Conservation (phyloP, 2,888 invertebrate genomes). For the Eilema sororculum region DNA sequence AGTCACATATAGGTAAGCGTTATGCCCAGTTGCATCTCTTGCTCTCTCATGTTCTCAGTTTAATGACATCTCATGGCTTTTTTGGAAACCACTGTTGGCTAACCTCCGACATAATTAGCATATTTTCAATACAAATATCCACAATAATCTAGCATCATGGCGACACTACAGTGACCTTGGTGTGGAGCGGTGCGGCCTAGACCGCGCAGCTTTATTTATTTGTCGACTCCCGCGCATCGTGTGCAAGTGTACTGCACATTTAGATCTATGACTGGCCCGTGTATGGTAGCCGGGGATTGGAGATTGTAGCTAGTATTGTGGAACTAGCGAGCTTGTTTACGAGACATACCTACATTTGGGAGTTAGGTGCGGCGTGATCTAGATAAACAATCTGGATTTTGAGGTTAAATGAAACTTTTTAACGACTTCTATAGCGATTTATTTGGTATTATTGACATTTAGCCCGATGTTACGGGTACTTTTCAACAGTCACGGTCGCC, state of each 20-base stretch:
- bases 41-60: too few relatives aligned
- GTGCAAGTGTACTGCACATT: constrained; percentile 17
- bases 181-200: constrained; percentile 64
- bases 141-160: constrained; percentile 36
- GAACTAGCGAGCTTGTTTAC: not conserved
- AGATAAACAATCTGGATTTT: not conserved
- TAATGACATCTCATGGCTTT: too few relatives aligned
- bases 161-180: constrained; percentile 61
- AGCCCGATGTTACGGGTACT: too few relatives aligned
- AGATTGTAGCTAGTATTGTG: not conserved
- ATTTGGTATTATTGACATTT: too few relatives aligned
- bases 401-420: too few relatives aligned
- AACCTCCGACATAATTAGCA: not conserved
- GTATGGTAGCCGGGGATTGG: constrained; percentile 6
- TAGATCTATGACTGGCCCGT: constrained; percentile 15
- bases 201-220: constrained; percentile 63
- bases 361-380: not conserved
- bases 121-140: constrained; percentile 5
- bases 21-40: too few relatives aligned
- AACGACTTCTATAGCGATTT: too few relatives aligned
- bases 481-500: too few relatives aligned
- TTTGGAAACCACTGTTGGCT: too few relatives aligned
- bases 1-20: too few relatives aligned
- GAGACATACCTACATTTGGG: not conserved
- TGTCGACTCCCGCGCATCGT: constrained; percentile 49